Evolutionary conservation across 2,888 invertebrate genomes (phyloP).

Genomic region (Idaea dimidiata): DNA sequence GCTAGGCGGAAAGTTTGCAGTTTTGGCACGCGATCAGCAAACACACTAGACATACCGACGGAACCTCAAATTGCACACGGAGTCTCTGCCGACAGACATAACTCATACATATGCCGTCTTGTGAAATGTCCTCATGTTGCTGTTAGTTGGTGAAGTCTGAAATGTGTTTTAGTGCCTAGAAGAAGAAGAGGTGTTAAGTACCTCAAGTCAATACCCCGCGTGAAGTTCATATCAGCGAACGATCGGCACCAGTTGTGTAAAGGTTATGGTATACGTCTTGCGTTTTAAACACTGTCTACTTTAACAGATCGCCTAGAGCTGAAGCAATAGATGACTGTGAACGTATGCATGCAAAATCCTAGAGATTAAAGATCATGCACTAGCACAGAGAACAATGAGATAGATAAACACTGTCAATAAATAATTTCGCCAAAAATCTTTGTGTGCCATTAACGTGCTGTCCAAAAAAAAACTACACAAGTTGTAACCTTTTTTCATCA

Average conservation of each 20-base stretch:
- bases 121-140: constrained; percentile 48
- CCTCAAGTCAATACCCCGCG: neutral
- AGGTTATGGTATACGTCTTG: too few relatives aligned
- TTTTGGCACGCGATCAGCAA: constrained; percentile 65
- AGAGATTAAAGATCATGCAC: too few relatives aligned
- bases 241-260: too few relatives aligned
- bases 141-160: constrained; percentile 27
- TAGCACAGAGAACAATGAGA: too few relatives aligned
- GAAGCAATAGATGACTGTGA: too few relatives aligned
- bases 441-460: too few relatives aligned
- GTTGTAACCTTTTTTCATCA: neutral
- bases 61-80: constrained; percentile 72
- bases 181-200: constrained; percentile 7
- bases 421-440: neutral
- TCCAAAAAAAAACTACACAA: too few relatives aligned
- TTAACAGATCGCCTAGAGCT: too few relatives aligned
- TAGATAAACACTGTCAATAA: too few relatives aligned
- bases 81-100: constrained; percentile 55
- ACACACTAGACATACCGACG: constrained; percentile 48
- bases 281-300: too few relatives aligned
- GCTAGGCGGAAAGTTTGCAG: constrained; percentile 63
- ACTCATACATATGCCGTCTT: constrained; percentile 66
- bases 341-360: too few relatives aligned
- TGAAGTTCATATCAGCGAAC: too few relatives aligned
- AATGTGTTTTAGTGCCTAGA: neutral